Evolutionary conservation across 2,113 vertebrate species (phyloP).

Genomic region (Sander lucioperca): DNA sequence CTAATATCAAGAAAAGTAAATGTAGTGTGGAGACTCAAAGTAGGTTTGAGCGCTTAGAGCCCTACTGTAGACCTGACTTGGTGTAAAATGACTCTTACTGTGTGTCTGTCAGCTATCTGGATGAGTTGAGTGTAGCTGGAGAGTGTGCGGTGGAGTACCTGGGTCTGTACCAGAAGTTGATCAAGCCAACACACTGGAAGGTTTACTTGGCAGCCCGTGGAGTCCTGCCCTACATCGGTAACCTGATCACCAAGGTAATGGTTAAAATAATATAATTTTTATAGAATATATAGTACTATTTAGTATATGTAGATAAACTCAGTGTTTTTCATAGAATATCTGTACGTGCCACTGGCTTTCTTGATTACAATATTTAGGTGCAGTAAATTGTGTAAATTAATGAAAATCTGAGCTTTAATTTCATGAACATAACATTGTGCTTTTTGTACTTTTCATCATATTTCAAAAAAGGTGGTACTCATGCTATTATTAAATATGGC

Average conservation of each 20-base stretch:
- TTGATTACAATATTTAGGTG: not conserved
- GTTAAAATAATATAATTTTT: not conserved
- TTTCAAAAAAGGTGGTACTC: not conserved
- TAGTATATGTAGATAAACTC: not conserved
- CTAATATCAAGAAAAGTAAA: not conserved
- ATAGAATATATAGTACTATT: too few relatives aligned
- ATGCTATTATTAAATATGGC: not conserved
- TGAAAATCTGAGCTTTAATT: not conserved
- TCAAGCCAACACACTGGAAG: conserved; percentile 97
- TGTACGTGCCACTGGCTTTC: not conserved
- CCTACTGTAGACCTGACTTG: not conserved
- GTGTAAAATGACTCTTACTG: not conserved
- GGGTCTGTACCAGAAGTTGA: conserved; percentile 96
- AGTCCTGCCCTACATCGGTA: conserved; percentile 96
- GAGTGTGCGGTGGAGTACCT: conserved; percentile 98
- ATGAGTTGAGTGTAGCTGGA: conserved; percentile 94
- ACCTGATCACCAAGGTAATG: conserved; percentile 96
- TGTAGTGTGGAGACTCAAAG: not conserved
- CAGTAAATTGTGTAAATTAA: not conserved
- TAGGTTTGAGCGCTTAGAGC: not conserved
- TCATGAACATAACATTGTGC: not conserved
- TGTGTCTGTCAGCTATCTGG: conserved; percentile 89
- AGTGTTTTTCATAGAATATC: not conserved
- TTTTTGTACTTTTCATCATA: not conserved
- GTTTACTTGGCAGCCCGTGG: conserved; percentile 96